Evolutionary conservation across 2,113 vertebrate species (phyloP).

Genomic region (Galbula dea): DNA sequence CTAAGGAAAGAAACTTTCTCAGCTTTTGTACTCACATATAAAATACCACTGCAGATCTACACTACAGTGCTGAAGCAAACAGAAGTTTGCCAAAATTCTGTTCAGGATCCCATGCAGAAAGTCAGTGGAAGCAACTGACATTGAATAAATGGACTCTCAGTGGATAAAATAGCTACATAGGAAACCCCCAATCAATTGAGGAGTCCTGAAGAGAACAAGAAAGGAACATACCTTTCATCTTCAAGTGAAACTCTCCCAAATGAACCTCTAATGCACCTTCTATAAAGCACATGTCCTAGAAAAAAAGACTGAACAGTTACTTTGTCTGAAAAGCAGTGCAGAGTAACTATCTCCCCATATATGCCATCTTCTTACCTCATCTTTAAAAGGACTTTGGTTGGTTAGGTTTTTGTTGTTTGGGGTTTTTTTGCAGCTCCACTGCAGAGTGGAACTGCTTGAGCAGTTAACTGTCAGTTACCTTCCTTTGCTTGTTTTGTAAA

Average conservation of each 20-base stretch:
- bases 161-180: not conserved
- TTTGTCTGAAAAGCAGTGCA: not conserved
- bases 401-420: not conserved
- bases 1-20: not conserved
- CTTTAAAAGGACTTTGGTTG: not conserved
- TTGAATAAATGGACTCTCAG: not conserved
- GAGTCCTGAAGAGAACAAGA: not conserved
- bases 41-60: not conserved
- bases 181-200: not conserved
- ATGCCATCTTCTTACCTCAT: not conserved
- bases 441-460: not conserved
- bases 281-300: slow-evolving; percentile 92
- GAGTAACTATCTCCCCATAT: not conserved
- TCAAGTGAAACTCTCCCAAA: slow-evolving; percentile 90
- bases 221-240: slow-evolving; percentile 88
- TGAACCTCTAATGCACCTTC: slow-evolving; percentile 90
- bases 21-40: not conserved
- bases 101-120: not conserved
- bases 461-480: not conserved
- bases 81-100: not conserved
- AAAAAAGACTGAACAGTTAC: not conserved
- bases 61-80: not conserved
- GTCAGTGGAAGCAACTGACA: not conserved
- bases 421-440: not conserved
- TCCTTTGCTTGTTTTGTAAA: not conserved